A percentile compares a stretch with the other conserved stretches of the same genome.
Evolutionary conservation across 2,888 invertebrate species (phyloP).

Genomic region (Noctua fimbriata): DNA sequence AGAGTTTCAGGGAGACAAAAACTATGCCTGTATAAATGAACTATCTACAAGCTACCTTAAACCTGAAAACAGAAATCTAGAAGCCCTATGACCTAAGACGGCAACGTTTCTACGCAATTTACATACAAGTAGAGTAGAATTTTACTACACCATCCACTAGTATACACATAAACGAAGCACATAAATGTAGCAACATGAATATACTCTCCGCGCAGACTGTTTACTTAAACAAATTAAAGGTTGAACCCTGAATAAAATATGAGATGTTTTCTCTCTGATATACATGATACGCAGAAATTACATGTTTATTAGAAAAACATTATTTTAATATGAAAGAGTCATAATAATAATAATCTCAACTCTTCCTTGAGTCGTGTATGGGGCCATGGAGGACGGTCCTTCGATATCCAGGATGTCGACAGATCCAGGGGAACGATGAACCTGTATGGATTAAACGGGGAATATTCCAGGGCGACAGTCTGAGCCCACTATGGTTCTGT

Average conservation of each 20-base stretch:
- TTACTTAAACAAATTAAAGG: constrained; percentile 58
- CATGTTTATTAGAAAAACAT: neutral
- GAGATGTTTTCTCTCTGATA: constrained; percentile 33
- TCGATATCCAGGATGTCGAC: too few relatives aligned
- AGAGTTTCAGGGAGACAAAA: neutral
- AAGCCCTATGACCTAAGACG: neutral
- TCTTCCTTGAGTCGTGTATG: too few relatives aligned
- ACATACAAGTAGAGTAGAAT: constrained; percentile 28
- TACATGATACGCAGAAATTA: neutral
- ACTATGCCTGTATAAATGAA: neutral
- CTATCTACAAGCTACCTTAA: neutral
- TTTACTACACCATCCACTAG: constrained; percentile 38
- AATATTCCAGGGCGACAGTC: too few relatives aligned
- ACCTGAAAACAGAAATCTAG: neutral
- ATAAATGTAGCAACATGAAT: constrained; percentile 37
- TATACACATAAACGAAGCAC: constrained; percentile 22
- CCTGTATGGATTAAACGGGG: too few relatives aligned
- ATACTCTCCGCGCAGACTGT: constrained; percentile 24
- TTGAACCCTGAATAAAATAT: constrained; percentile 46
- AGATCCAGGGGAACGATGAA: too few relatives aligned
- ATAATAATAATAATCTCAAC: neutral
- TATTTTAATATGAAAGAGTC: neutral
- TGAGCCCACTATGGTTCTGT: too few relatives aligned
- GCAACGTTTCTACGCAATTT: constrained; percentile 15
- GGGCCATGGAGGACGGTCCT: too few relatives aligned